These are phyloP conservation scores for Sebastes elongatus DNA, from an alignment of 2,797 vertebrate species.

Conservation along the genomic window DNA sequence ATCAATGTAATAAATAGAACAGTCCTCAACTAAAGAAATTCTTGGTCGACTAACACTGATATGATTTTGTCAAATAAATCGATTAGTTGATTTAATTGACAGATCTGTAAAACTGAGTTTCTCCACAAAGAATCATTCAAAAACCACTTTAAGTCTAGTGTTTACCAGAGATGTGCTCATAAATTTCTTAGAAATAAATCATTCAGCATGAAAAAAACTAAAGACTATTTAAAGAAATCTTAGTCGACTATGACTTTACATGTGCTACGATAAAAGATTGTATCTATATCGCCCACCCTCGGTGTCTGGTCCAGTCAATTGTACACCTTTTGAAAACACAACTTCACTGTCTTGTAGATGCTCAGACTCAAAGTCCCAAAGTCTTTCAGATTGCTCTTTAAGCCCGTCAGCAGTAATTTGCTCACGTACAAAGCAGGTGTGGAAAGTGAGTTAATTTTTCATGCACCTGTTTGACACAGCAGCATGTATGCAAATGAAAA, in stretches of 20 bases:
- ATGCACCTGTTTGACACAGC: background rate
- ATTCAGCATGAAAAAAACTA: no score
- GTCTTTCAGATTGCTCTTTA: background rate
- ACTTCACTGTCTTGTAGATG: background rate
- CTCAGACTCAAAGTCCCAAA: background rate
- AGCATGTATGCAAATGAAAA: background rate
- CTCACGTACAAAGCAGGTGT: background rate
- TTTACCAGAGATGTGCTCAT: no score
- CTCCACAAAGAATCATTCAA: no score
- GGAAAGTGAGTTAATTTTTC: background rate
- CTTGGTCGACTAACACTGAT: no score
- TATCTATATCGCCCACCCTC: background rate
- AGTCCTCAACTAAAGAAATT: no score
- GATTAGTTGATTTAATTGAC: no score
- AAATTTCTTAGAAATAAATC: accelerated
- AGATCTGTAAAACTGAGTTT: no score
- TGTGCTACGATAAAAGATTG: background rate
- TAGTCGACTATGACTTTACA: no score
- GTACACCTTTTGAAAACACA: background rate
- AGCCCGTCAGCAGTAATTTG: background rate
- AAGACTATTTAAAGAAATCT: no score
- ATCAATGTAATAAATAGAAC: background rate
- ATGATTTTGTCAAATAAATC: no score
- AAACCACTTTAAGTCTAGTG: no score
- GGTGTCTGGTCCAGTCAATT: background rate